Base-by-base conservation (phyloP, 2,888 invertebrate genomes). In the Esperia sulphurella region DNA sequence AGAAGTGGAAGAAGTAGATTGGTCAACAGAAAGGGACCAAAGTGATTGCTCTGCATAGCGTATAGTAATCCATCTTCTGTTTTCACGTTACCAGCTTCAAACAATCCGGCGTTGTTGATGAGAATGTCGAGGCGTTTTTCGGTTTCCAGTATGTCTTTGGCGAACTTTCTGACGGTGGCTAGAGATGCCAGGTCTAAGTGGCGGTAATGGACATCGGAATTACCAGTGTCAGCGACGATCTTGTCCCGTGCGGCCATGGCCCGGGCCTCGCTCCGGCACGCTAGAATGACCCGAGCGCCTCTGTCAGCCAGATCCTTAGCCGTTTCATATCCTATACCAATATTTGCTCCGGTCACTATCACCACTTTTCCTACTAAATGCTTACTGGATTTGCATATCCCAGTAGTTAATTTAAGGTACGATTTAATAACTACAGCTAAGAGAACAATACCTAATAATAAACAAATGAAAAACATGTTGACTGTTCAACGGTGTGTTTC, bases 271-370 rank as follows among this genome's bases (percentile, higher is more conserved):
- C 95, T 94, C 55, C 96, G 91, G 73, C 96, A 96, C 0, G 95
- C 96, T 91, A 97, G 90, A 47, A 97, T 94, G 8, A 97, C 90
- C 51, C 92, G 91, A 0, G 95, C 96, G 28, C 95, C 95, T 66
- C 94, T 89, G 52, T 91, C 92, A 0, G 95, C 95, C 44, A 95
- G 70, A 65, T 94, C 92, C 56, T 90, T 91, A 0, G 94, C 93
- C 0, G 95, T 94, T 71, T 95, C 94, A 64, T 92, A 94, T 29
- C 95, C 96, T 61, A 95, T 95, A 5, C 96, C 96, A 58, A 93
- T 91, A 57, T 94, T 96, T 43, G 94, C 95, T 14, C 97, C 97
- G 8, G 97, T 97, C 35, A 97, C 91, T 46, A 97, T 91, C 10
- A 95, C 94, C 2, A 94, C 95, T 88, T 96, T 96, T 1, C 95